Base-by-base conservation (phyloP, 2,888 invertebrate species). In the Spilosoma lubricipeda region DNA sequence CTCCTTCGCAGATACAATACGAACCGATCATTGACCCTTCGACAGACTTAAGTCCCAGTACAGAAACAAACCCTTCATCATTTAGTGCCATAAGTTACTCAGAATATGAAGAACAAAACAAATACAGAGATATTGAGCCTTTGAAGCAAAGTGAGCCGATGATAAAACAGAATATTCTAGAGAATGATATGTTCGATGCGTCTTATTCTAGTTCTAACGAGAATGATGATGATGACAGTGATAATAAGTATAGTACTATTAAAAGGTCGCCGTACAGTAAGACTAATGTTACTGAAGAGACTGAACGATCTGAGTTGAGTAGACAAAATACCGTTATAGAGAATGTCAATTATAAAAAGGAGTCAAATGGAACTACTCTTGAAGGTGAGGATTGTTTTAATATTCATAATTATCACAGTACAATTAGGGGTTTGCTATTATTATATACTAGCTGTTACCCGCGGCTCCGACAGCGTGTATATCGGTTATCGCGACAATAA, bases 211-310 rank as follows among this genome's bases (percentile, higher is more conserved):
- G 95, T 83, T 95, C 95, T 0, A 94, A 95, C 52, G 96, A 97
- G 67, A 94, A 96, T 39, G 97, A 96, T 39, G 96, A 96, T 67
- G 96, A 97, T 56, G 97, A 97, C 72, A 96, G 97, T 72, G 96
- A 97, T 75, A 97, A 97, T 88, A 97, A 97, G 89, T 97, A 97
- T 89, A 97, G 97, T 67, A 97, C 97, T 30, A 97, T 97, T 66
- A 97, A 97, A 81, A 89, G 97, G 74, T 97, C 97, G 64, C 97
- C 97, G 67, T 96, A 97, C 77, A 96, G 96, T 77, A 97, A 96
- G 89, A 93, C 88, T 66, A 93, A 92, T 87, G 88, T 92, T 0
- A 90, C 91, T 0, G 92, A 89, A 11, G 91, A 92, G 0, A 86
- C 85, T 0, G 93, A 91, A 0, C 86, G 88, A 23, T 88, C 90